Base-by-base conservation (phyloP, 2,888 invertebrate species). In the Ophioninae sp. region DNA sequence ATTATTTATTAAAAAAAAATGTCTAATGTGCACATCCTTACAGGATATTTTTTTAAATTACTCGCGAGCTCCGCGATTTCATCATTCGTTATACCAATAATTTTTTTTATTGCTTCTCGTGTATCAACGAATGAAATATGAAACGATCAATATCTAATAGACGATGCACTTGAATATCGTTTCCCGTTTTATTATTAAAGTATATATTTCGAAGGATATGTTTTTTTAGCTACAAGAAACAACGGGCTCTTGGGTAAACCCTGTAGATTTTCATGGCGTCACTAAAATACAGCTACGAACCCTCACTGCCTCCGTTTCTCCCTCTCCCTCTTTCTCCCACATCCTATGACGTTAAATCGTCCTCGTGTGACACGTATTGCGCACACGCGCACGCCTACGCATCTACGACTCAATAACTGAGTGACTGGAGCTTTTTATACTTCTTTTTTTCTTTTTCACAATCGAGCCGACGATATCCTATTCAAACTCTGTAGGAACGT, bases 341-440 rank as follows among this genome's bases (percentile, higher is more conserved):
- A 41, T 62, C 44, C 67, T 64, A 6, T 76, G 75, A 62, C 75
- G 68, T 81, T 73, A 23, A 61, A 68, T 76, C 67, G 76, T 79
- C 59, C 68, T 73, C 73, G 62, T 72, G 57, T 81, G 61, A 84
- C 83, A 81, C 76, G 56, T 81, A 88, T 86, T 83, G 79, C 82
- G 85, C 86, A 85, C 86, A 87, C 84, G 86, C 87, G 39, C 30
- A 79, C 87, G 84, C 87, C 88, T 70, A 88, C 88, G 86, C 87
- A 82, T 50, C 7, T 59, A 62, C 64, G 79, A 85, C 79, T 85
- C 87, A 85, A 87, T 87, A 88, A 85, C 82, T 70, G 72, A 84
- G 81, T 78, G 73, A 69, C 77, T 64, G 64, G 74, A 85, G 79
- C 79, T 82, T 77, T 82, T 79, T 73, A 75, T 68, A 69, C 67